phyloP scores from a whole-genome alignment of 2,113 vertebrate species.

The human (Homo sapiens) region DNA sequence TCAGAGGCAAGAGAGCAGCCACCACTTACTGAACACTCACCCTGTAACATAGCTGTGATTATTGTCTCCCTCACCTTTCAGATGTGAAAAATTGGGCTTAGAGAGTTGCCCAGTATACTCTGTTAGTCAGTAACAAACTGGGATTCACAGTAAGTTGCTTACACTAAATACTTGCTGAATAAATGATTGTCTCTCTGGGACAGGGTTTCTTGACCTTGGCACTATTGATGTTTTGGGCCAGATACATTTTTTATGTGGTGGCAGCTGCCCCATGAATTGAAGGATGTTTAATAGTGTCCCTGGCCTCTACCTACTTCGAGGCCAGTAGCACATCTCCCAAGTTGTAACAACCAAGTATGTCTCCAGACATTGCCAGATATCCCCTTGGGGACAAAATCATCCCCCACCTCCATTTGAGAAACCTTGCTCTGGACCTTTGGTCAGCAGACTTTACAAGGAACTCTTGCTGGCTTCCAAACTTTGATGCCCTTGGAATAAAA shows the following conservation, averaged over 20 bases:
- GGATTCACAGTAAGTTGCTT: background rate
- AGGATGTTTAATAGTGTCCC: background rate
- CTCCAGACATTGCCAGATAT: background rate
- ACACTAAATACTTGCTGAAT: background rate
- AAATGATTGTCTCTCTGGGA: background rate
- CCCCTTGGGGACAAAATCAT: background rate
- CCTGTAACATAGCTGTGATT: background rate
- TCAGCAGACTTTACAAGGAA: background rate
- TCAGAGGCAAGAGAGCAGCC: background rate
- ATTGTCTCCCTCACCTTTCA: background rate
- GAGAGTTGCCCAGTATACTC: background rate
- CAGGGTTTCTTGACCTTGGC: background rate
- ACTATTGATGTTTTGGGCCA: background rate
- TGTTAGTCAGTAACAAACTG: background rate
- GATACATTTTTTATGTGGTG: background rate
- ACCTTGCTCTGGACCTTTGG: background rate
- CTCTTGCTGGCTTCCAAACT: background rate
- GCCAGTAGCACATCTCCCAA: background rate
- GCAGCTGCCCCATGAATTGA: background rate
- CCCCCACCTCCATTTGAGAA: background rate
- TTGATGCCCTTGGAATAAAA: conserved; percentile 7
- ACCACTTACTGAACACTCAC: background rate
- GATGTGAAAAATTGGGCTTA: background rate
- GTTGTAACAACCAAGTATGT: background rate
- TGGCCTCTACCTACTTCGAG: background rate